These are phyloP conservation scores for Atlantisia rogersi DNA, from an alignment of 2,113 vertebrate species.

Conservation along the genomic window DNA sequence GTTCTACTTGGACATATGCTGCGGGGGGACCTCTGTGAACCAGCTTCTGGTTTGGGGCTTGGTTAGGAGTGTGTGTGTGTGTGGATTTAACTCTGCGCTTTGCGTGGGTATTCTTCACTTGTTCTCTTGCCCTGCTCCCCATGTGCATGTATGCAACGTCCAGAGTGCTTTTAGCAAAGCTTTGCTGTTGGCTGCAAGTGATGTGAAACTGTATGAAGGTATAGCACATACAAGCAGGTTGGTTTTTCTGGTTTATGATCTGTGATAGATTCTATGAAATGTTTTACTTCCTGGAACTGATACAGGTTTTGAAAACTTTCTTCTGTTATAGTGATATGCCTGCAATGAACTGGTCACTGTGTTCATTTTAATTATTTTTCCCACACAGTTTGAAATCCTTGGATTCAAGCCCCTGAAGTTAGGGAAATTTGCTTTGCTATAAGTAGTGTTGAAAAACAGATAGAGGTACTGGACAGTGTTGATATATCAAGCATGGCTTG, in stretches of 20 bases:
- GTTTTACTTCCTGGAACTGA: not conserved
- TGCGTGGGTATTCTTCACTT: not conserved
- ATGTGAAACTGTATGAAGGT: not conserved
- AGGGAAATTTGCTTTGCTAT: not conserved
- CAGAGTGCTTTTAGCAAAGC: not conserved
- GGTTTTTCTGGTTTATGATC: not conserved
- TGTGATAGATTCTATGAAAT: not conserved
- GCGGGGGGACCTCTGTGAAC: not conserved
- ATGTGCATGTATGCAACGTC: accelerated
- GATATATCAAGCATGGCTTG: not conserved
- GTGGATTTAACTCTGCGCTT: not conserved
- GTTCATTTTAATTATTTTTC: not conserved
- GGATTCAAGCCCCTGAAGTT: not conserved
- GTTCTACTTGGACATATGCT: not conserved
- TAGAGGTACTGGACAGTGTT: not conserved
- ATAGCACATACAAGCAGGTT: not conserved
- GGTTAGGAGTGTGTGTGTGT: not conserved
- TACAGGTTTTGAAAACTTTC: not conserved
- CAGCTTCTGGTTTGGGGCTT: not conserved
- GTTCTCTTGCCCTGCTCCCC: not conserved
- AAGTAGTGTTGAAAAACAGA: not conserved
- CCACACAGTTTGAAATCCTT: not conserved
- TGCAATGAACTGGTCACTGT: not conserved
- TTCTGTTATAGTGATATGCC: not conserved
- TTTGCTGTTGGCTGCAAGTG: not conserved